A percentile compares a stretch with the other conserved stretches of the same genome.
phyloP scores from a whole-genome alignment of 2,888 invertebrate species.

The Polyploca ridens region DNA sequence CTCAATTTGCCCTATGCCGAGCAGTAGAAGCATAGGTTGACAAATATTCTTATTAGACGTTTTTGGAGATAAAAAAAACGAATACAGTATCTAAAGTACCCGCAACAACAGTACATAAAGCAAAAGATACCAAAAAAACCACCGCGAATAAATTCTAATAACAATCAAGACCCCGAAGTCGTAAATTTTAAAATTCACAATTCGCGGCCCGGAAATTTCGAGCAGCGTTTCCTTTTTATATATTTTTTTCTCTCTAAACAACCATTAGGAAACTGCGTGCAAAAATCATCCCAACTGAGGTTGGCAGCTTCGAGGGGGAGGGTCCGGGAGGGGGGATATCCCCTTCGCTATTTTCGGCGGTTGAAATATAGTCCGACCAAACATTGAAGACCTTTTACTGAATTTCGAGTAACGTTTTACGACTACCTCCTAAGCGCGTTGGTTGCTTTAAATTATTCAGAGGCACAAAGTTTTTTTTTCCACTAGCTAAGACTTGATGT shows the following conservation, averaged over 20 bases:
- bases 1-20: too few relatives aligned
- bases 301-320: slow-evolving; percentile 51
- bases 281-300: slow-evolving; percentile 71
- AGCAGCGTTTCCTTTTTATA: slow-evolving; percentile 47
- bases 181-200: slow-evolving; percentile 47
- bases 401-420: slow-evolving; percentile 80
- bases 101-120: neutral
- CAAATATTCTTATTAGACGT: too few relatives aligned
- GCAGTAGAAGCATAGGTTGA: too few relatives aligned
- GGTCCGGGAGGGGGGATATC: slow-evolving; percentile 45
- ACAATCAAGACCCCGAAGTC: slow-evolving; percentile 26
- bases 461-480: slow-evolving; percentile 50
- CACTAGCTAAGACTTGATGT: slow-evolving; percentile 46
- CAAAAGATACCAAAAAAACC: slow-evolving; percentile 3
- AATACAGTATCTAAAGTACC: neutral
- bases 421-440: slow-evolving; percentile 71
- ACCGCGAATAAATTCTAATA: slow-evolving; percentile 10
- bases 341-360: slow-evolving; percentile 79
- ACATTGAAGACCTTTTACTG: slow-evolving; percentile 81
- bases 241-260: slow-evolving; percentile 68
- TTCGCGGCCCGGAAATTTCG: slow-evolving; percentile 44
- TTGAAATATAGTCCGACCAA: slow-evolving; percentile 81
- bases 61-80: too few relatives aligned
- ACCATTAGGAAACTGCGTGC: slow-evolving; percentile 62
- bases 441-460: slow-evolving; percentile 77